Percentiles rank a stretch among this genome's conserved stretches.
Evolutionary conservation across 2,797 vertebrate species (phyloP).

Genomic region (Cheirogaleus major): DNA sequence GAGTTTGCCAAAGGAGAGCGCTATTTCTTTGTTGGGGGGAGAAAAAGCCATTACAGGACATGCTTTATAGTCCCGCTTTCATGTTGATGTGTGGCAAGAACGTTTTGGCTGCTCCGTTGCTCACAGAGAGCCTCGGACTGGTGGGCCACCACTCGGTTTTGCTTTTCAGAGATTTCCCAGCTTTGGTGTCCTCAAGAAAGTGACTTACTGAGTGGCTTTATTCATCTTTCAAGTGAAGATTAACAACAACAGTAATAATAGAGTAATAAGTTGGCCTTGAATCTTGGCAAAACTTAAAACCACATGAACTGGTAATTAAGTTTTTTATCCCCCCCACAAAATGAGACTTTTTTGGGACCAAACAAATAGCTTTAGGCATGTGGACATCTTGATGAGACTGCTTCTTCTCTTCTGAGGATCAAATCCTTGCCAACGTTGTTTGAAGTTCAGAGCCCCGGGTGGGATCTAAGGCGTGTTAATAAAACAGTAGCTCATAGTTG

Average conservation of each 20-base stretch:
- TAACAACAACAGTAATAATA: conserved; percentile 48
- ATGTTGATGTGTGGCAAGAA: neutral
- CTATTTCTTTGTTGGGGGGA: neutral
- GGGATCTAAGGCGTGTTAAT: conserved; percentile 59
- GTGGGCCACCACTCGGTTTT: neutral
- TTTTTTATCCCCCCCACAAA: conserved; percentile 70
- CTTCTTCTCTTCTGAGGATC: conserved; percentile 33
- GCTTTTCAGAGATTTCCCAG: conserved; percentile 39
- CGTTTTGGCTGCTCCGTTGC: neutral
- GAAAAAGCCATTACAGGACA: neutral
- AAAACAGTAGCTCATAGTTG: neutral
- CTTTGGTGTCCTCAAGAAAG: conserved; percentile 57
- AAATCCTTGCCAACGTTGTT: conserved; percentile 45
- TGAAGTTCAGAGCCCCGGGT: conserved; percentile 61
- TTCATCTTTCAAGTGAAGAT: conserved; percentile 61
- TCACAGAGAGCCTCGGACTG: neutral
- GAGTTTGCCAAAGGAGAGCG: neutral
- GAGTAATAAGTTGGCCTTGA: conserved; percentile 67
- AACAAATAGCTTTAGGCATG: conserved; percentile 56
- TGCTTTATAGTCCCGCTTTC: neutral
- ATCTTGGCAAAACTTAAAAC: conserved; percentile 77
- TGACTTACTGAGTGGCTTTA: neutral
- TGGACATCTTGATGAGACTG: conserved; percentile 58
- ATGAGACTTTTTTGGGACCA: conserved; percentile 52
- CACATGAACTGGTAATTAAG: conserved; percentile 80